Conservation (phyloP, 2,113 vertebrate species). For the Sula dactylatra region DNA sequence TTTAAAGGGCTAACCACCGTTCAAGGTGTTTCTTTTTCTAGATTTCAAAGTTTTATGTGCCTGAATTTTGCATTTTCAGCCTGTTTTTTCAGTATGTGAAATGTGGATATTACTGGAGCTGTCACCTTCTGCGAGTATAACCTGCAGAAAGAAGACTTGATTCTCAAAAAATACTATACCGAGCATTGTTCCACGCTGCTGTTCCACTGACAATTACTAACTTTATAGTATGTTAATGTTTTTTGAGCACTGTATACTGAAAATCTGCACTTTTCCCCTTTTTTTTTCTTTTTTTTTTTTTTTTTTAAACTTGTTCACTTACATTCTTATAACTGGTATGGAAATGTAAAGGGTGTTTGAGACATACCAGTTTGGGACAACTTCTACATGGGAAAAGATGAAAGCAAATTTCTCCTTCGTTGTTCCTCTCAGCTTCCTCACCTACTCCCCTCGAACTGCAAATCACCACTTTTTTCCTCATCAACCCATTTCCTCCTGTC, state of each 20-base stretch:
- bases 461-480: background rate
- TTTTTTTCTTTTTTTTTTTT: background rate
- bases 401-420: background rate
- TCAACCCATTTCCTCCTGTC: background rate
- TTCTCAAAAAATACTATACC: background rate
- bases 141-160: background rate
- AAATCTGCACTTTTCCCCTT: background rate
- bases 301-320: background rate
- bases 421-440: background rate
- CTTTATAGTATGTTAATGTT: background rate
- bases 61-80: background rate
- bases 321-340: background rate
- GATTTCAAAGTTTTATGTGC: background rate
- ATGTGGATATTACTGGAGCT: background rate
- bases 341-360: background rate
- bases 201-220: background rate
- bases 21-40: background rate
- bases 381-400: background rate
- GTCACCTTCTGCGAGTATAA: background rate
- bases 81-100: background rate
- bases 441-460: background rate
- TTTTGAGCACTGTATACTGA: background rate
- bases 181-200: background rate
- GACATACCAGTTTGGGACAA: background rate
- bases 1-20: background rate